Conservation (phyloP, 1,140 invertebrate genomes). For the Psilanteris sp. region DNA sequence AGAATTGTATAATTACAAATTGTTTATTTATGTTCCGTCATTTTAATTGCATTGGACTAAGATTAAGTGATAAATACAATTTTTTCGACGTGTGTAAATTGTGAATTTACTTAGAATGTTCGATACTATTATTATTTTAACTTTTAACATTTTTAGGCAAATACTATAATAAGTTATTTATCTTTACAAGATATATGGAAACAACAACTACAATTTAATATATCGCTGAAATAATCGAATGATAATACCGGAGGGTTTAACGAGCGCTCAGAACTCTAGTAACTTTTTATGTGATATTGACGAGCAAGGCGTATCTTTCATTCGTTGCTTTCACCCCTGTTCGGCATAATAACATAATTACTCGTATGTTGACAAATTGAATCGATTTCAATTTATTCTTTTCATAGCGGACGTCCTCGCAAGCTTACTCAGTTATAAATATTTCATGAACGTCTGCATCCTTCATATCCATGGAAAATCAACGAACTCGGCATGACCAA, state of each 20-base stretch:
- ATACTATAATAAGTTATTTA: too few relatives aligned
- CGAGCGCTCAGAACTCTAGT: conserved; percentile 35
- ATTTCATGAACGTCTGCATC: conserved; percentile 75
- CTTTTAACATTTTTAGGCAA: too few relatives aligned
- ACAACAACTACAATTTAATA: conserved; percentile 26
- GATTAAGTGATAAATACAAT: too few relatives aligned
- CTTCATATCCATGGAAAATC: conserved; percentile 74
- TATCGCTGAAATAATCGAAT: conserved; percentile 31
- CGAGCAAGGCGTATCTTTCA: conserved; percentile 68
- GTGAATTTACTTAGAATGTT: too few relatives aligned
- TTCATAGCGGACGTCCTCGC: conserved; percentile 68
- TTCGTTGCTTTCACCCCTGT: conserved; percentile 41
- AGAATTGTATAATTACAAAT: too few relatives aligned
- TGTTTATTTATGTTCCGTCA: too few relatives aligned
- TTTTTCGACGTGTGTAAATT: too few relatives aligned
- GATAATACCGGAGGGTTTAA: conserved; percentile 33
- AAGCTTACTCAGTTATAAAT: conserved; percentile 72
- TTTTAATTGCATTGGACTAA: too few relatives aligned
- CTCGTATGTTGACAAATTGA: conserved; percentile 79
- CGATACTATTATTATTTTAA: too few relatives aligned
- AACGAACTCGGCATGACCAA: conserved; percentile 40
- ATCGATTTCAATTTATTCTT: conserved; percentile 79
- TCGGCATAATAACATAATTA: conserved; percentile 79
- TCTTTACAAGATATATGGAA: too few relatives aligned
- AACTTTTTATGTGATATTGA: conserved; percentile 75